Percentiles rank a stretch among this genome's conserved stretches.
Evolutionary conservation across 2,113 vertebrate species (phyloP).

Genomic region (Panurus biarmicus): DNA sequence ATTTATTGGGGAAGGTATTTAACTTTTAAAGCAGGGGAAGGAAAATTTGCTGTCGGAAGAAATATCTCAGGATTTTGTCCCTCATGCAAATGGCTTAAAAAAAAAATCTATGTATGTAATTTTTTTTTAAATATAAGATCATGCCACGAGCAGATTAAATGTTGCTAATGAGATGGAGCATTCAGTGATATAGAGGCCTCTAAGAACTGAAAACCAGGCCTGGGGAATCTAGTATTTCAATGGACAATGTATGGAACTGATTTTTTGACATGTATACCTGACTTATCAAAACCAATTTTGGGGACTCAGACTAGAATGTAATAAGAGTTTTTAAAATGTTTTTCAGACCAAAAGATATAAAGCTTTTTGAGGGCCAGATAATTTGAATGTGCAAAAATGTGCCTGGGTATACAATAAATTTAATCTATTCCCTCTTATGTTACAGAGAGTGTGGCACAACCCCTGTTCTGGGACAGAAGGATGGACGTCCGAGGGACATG

Average conservation of each 20-base stretch:
- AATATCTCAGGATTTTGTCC: not conserved
- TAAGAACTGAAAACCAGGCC: not conserved
- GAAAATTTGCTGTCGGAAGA: not conserved
- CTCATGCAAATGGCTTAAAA: not conserved
- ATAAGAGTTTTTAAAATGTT: not conserved
- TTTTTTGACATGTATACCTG: not conserved
- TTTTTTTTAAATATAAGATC: not conserved
- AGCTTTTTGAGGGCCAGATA: not conserved
- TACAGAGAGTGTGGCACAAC: not conserved
- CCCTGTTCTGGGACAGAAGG: not conserved
- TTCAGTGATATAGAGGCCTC: not conserved
- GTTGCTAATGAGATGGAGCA: not conserved
- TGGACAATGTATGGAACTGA: not conserved
- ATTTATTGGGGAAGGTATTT: not conserved
- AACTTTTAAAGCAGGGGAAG: not conserved
- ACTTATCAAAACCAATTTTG: not conserved
- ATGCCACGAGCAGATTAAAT: not conserved
- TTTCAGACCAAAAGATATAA: not conserved
- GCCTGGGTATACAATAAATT: not conserved
- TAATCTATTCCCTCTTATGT: not conserved
- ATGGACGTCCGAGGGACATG: fast-evolving
- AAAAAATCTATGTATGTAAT: not conserved
- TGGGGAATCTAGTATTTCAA: not conserved
- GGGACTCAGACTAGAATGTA: not conserved
- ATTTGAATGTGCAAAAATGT: not conserved